A percentile compares a stretch with the other conserved stretches of the same genome.
Evolutionary conservation across 2,888 invertebrate species (phyloP).

Genomic region (Nematopogon swammerdamellus): DNA sequence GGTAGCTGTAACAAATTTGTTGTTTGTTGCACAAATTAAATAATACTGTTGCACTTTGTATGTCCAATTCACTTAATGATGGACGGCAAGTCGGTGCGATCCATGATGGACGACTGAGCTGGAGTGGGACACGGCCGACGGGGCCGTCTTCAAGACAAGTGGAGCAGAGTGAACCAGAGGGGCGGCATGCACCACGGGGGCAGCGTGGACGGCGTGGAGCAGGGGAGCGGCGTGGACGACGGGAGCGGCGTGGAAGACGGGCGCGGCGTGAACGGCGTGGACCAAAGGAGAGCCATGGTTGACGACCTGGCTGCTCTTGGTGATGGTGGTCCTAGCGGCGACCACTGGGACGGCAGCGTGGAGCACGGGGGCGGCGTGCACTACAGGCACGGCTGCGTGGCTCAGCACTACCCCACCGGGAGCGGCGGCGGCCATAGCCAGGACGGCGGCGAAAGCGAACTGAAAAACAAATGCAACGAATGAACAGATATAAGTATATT

Average conservation of each 20-base stretch:
- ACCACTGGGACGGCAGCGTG: slow-evolving; percentile 20
- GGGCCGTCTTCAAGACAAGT: slow-evolving; percentile 21
- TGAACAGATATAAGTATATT: no score
- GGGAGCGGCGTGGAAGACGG: slow-evolving; percentile 17
- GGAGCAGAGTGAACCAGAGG: no score
- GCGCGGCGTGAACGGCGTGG: slow-evolving; percentile 22
- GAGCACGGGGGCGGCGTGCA: slow-evolving; percentile 18
- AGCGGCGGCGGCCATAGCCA: slow-evolving; percentile 48
- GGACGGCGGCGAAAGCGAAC: slow-evolving; percentile 46
- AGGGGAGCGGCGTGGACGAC: slow-evolving; percentile 12
- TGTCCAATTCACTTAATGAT: not conserved
- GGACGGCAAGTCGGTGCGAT: slow-evolving; percentile 32
- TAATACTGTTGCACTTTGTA: no score
- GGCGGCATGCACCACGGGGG: slow-evolving; percentile 10
- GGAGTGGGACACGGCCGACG: slow-evolving; percentile 29
- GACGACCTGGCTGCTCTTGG: slow-evolving; percentile 36
- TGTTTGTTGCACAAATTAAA: no score
- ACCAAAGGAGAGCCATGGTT: slow-evolving; percentile 22
- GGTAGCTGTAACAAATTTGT: no score
- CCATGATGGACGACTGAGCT: slow-evolving; percentile 28
- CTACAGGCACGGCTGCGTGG: slow-evolving; percentile 13
- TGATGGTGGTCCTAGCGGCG: slow-evolving; percentile 21
- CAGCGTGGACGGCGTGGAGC: slow-evolving; percentile 19
- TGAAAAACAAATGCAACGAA: no score
- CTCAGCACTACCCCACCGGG: slow-evolving; percentile 24